Evolutionary conservation across 2,888 invertebrate genomes (phyloP).

Genomic region (Metacarcinus magister): DNA sequence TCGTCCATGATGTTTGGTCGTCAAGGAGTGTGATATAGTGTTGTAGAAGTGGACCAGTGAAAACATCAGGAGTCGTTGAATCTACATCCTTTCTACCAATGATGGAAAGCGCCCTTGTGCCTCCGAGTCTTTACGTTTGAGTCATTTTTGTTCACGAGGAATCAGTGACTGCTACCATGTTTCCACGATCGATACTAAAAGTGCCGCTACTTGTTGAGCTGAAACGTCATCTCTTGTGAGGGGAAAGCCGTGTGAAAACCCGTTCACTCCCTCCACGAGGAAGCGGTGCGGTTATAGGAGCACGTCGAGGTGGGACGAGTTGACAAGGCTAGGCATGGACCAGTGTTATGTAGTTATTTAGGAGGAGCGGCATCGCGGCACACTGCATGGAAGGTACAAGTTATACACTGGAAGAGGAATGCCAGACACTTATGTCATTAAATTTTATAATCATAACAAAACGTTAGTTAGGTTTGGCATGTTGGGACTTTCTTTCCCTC

Average conservation of each 20-base stretch:
- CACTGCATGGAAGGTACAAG: neutral
- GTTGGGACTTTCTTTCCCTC: too few species aligned
- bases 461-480: too few species aligned
- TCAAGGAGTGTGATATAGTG: neutral
- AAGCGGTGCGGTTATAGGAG: neutral
- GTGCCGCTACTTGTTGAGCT: neutral
- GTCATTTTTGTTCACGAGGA: neutral
- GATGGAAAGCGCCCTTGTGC: neutral
- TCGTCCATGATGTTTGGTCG: neutral
- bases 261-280: neutral
- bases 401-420: neutral
- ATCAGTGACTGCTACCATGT: neutral
- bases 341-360: neutral
- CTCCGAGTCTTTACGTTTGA: neutral
- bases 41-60: neutral
- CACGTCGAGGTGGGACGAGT: neutral
- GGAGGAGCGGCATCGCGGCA: neutral
- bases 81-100: neutral
- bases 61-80: neutral
- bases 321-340: neutral
- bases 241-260: neutral
- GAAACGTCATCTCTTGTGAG: neutral
- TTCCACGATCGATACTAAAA: neutral
- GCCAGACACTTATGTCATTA: neutral
- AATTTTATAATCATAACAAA: too few species aligned